Evolutionary conservation across 2,797 vertebrate genomes (phyloP).

Genomic region (Scarus forsteni): DNA sequence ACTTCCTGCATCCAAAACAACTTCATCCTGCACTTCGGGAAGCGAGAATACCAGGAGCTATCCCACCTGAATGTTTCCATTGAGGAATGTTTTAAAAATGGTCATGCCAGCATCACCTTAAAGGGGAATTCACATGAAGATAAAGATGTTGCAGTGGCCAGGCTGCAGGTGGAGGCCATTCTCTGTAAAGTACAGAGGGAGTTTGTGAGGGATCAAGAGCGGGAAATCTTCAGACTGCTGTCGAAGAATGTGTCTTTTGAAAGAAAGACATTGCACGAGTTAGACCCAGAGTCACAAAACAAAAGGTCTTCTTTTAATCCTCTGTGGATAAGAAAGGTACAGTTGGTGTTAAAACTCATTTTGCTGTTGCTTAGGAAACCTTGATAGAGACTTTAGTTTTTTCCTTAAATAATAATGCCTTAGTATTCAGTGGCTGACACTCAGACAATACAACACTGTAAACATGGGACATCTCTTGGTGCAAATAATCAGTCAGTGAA

Average conservation of each 20-base stretch:
- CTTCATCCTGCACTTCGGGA: constrained; percentile 82
- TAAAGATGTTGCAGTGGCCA: constrained; percentile 38
- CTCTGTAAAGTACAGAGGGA: constrained; percentile 81
- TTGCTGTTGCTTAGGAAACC: neutral
- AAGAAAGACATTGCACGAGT: neutral
- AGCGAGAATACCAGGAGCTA: constrained; percentile 69
- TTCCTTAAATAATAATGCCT: no score
- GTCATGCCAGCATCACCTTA: constrained; percentile 73
- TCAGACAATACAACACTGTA: no score
- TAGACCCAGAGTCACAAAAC: constrained; percentile 41
- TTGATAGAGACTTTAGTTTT: neutral
- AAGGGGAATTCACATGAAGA: constrained; percentile 18
- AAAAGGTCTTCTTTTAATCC: constrained; percentile 51
- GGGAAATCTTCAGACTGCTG: constrained; percentile 15
- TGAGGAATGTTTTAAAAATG: constrained; percentile 70
- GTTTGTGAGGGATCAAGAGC: constrained; percentile 69
- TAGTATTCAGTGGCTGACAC: no score
- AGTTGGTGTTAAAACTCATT: constrained; percentile 52
- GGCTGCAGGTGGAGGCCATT: constrained; percentile 83
- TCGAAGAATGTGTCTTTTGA: rapidly evolving
- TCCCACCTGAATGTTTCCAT: constrained; percentile 51
- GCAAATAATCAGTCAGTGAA: no score
- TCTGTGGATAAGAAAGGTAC: constrained; percentile 77
- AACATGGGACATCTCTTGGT: no score
- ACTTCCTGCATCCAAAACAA: constrained; percentile 80